Base-by-base conservation (phyloP, 92 coral and sea anemone species). In the Hydrozoanthus gracilis region DNA sequence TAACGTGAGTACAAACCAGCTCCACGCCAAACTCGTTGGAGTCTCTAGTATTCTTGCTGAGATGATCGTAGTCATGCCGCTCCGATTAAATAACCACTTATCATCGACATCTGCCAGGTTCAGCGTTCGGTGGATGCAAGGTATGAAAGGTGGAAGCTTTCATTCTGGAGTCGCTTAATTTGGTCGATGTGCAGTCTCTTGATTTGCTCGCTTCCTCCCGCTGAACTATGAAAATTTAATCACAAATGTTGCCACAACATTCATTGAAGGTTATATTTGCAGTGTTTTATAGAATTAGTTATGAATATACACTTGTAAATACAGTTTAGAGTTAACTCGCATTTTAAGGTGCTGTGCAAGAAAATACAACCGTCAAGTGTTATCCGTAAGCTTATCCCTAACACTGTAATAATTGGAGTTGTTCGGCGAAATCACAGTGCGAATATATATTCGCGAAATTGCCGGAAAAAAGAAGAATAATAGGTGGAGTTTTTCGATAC, bases 141-240 rank as follows among this genome's bases (percentile, higher is more conserved):
- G 61, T 65, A 8, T 12, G 11, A 64, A 49, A 66, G 58, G 18
- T 66, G 69, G 61, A 14, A 6, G 56, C 44, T 14, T 9, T 50
- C 44, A 15, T 49, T 74, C 72, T 67, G 45, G 35, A 15, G 62
- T 45, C 73, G 49, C 47, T 48, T 62, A 18, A 20, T 15, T 62
- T 62, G 49, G 13, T 68, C 5, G 14, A 8, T 8, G 14, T 46
- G 61, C 56, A 62, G 17, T 80, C 74, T 65, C 72, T 67, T 80
- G 85, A 20, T 67, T 65, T 17, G 70, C 74, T 20, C 13, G 51
- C 20, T 14, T 80, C 73, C 47, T 48, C 60, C 85, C 45, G 85
- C 72, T 80, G 60, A 15, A 80, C 74, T 65, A 80, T 80, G 61
- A 80, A 80, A 80, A 80, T 65, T 80, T 80, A 80, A 80, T 80